Conservation (phyloP, 2,888 invertebrate genomes). For the Incurvaria masculella region DNA sequence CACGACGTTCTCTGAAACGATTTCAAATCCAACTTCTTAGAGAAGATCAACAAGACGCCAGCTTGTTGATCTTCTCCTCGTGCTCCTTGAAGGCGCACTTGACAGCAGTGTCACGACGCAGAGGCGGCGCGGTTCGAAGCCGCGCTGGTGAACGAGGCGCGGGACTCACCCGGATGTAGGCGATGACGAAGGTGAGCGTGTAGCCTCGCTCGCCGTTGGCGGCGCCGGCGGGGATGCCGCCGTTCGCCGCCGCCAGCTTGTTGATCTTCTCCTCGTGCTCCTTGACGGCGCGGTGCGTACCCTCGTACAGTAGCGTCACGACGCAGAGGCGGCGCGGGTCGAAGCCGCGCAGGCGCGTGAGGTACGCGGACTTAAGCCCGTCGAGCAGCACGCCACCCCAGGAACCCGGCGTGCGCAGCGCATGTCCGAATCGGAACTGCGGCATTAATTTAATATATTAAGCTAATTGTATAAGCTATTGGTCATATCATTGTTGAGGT, state of each 20-base stretch:
- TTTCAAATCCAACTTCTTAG: too few species aligned
- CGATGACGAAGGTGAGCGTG: constrained; percentile 95
- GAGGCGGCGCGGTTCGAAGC: too few species aligned
- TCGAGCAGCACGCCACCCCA: constrained; percentile 72
- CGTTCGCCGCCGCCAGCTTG: constrained; percentile 68
- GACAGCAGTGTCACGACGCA: too few species aligned
- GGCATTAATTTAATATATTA: too few species aligned
- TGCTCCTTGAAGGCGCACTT: constrained; percentile 64
- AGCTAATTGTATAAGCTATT: too few species aligned
- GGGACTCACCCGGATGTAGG: constrained; percentile 82
- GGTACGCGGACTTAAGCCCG: constrained; percentile 78
- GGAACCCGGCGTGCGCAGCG: constrained; percentile 59
- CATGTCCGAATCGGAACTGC: constrained; percentile 88
- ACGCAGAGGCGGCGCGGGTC: constrained; percentile 79
- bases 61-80: constrained; percentile 66
- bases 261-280: constrained; percentile 62
- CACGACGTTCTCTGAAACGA: too few species aligned
- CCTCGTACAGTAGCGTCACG: constrained; percentile 93
- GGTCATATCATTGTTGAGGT: too few species aligned
- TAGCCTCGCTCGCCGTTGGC: constrained; percentile 95
- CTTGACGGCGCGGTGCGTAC: constrained; percentile 67
- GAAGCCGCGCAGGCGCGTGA: constrained; percentile 86
- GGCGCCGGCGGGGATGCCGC: constrained; percentile 89
- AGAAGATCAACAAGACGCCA: too few species aligned
- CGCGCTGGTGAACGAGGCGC: background rate